Evolutionary conservation across 2,888 invertebrate genomes (phyloP).

Genomic region (Celastrina argiolus): DNA sequence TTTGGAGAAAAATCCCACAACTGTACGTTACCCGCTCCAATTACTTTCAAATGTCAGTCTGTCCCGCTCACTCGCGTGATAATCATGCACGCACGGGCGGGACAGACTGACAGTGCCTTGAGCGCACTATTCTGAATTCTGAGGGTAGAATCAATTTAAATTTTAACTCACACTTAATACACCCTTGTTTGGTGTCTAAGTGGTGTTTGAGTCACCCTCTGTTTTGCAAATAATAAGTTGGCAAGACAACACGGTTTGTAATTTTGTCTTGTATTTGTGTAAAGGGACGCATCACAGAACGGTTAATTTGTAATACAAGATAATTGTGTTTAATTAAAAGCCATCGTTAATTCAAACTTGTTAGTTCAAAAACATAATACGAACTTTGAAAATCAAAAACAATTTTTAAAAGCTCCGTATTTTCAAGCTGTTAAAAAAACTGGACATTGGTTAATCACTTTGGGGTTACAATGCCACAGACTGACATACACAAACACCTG

Average conservation of each 20-base stretch:
- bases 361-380: too few species aligned
- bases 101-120: too few species aligned
- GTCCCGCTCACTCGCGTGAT: too few species aligned
- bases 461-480: too few species aligned
- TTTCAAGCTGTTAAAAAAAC: too few species aligned
- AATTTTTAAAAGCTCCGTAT: background rate
- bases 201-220: constrained; percentile 76
- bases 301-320: background rate
- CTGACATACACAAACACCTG: too few species aligned
- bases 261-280: constrained; percentile 40
- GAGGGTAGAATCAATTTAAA: constrained; percentile 78
- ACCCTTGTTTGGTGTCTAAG: constrained; percentile 78
- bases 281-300: constrained; percentile 24
- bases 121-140: constrained; percentile 74
- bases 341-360: too few species aligned
- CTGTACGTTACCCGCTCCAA: constrained; percentile 65
- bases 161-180: constrained; percentile 78
- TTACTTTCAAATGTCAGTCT: too few species aligned
- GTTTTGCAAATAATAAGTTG: constrained; percentile 72
- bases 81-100: too few species aligned
- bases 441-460: too few species aligned
- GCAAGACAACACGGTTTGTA: constrained; percentile 61
- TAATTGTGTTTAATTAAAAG: background rate
- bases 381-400: too few species aligned
- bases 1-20: constrained; percentile 74